Evolutionary conservation across 2,888 invertebrate species (phyloP), one percentile per base, ranked within the genome.

Genomic region (Pristionchus maxplancki): DNA sequence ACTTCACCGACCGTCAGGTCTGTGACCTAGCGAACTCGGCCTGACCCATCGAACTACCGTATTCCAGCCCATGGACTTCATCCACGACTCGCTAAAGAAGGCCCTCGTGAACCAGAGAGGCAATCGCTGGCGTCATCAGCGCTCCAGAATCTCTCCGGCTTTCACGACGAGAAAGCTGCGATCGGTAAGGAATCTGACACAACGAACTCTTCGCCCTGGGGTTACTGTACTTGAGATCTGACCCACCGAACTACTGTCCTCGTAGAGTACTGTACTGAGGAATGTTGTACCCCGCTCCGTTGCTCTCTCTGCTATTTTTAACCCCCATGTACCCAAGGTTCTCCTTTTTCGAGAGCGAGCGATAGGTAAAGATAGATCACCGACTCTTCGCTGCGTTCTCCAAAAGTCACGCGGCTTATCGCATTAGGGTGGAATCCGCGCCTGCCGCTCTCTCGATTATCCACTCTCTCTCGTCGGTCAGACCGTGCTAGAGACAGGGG

Each of bases 1-100:
- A 71, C 15, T 87, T 87, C 53, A 87, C 87, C 50, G 87, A 87
- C n/a, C 67, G 87, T 20, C 87, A 87, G 87, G 87, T 87, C 4
- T 9, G 64, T 28, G 31, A 78, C 44, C 74, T 20, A 67, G 31
- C 34, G 67, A 34, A 67, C 67, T 34, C 31, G 11, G 15, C 20
- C 13, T 78, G 78, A 44, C n/a, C 37, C 44, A 78, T 24, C 34
- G n/a, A 44, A 37, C 44, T 40, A 78, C 40, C 44, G 78, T 78
- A 44, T 0, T 13, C 67, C 40, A 87, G 87, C 87, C 87, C 15
- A 87, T 87, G 87, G 87, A 87, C 53, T 87, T 87, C 53, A 87
- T 87, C 34, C 87, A 87, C 28, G 48, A 44, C 15, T 87, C 87
- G 31, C 87, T 87, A 6, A 37, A 67, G n/a, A 71, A 87, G 28